These are phyloP conservation scores for Danio aesculapii DNA, from an alignment of 2,797 vertebrate genomes.

Conservation along the genomic window DNA sequence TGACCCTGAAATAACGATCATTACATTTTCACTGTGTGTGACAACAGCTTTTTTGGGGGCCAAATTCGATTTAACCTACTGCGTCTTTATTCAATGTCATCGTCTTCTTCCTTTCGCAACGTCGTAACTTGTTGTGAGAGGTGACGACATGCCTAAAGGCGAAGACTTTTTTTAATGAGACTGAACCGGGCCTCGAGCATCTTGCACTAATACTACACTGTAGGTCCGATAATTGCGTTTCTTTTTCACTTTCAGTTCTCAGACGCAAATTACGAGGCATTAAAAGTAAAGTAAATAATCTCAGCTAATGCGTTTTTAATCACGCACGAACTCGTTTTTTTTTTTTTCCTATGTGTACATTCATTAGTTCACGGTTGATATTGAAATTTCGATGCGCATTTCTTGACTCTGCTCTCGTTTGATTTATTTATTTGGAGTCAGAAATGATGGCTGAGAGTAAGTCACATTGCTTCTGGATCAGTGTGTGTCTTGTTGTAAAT, in stretches of 20 bases:
- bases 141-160: not conserved
- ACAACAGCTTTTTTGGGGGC: constrained; percentile 16
- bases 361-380: constrained; percentile 5
- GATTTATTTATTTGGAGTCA: constrained; percentile 65
- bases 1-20: constrained; percentile 11
- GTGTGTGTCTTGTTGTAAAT: constrained; percentile 44
- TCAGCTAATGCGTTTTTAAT: not conserved
- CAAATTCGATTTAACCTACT: constrained; percentile 8
- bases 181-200: not conserved
- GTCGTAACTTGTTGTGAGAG: not conserved
- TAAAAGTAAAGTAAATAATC: constrained; percentile 1
- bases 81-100: not conserved
- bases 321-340: not conserved
- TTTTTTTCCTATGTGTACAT: constrained; percentile 14
- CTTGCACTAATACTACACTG: constrained; percentile 45
- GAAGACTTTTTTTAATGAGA: not conserved
- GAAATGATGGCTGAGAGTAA: constrained; percentile 46
- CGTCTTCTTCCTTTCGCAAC: not conserved
- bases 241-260: not conserved
- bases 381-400: constrained; percentile 20
- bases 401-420: constrained; percentile 56
- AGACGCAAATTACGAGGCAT: constrained; percentile 35
- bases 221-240: constrained; percentile 6
- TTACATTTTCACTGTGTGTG: constrained; percentile 34
- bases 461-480: constrained; percentile 23